These are phyloP conservation scores for Atherinomorus stipes DNA, from an alignment of 2,113 vertebrate genomes.

Conservation along the genomic window DNA sequence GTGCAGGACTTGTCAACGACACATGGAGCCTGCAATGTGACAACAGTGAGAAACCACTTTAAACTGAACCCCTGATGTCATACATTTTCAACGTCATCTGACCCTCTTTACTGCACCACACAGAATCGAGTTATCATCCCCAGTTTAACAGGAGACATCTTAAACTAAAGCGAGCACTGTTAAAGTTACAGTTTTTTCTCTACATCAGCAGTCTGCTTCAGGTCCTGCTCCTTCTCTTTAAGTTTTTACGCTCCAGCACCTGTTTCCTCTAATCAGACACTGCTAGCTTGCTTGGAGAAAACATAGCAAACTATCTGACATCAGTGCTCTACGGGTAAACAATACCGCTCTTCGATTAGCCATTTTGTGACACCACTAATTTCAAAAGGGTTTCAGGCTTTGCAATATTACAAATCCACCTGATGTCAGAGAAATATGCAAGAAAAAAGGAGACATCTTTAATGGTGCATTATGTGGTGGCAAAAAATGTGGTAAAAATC, in stretches of 20 bases:
- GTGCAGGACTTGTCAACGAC: not conserved
- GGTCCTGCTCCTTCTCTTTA: too few relatives aligned
- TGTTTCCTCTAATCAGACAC: conserved; percentile 14
- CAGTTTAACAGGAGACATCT: conserved; percentile 13
- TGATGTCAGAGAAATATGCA: too few relatives aligned
- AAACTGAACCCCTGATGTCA: conserved; percentile 1
- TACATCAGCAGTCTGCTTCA: conserved; percentile 18
- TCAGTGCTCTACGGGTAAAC: too few relatives aligned
- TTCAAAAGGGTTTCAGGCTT: too few relatives aligned
- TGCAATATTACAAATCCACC: too few relatives aligned
- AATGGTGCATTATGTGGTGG: too few relatives aligned
- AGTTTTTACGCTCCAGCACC: conserved; percentile 10
- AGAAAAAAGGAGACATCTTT: too few relatives aligned
- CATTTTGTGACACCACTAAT: too few relatives aligned
- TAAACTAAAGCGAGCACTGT: conserved; percentile 6
- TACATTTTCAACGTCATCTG: conserved; percentile 14
- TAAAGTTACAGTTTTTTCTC: conserved; percentile 10
- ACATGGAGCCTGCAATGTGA: not conserved
- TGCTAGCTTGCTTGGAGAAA: too few relatives aligned
- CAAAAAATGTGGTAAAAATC: too few relatives aligned
- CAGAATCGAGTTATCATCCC: conserved; percentile 23
- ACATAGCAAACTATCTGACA: too few relatives aligned
- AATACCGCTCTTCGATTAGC: too few relatives aligned
- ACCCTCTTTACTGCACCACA: conserved; percentile 22
- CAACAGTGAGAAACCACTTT: not conserved